Conservation (phyloP, 2,888 invertebrate genomes). For the Zaprionus bogoriensis region DNA sequence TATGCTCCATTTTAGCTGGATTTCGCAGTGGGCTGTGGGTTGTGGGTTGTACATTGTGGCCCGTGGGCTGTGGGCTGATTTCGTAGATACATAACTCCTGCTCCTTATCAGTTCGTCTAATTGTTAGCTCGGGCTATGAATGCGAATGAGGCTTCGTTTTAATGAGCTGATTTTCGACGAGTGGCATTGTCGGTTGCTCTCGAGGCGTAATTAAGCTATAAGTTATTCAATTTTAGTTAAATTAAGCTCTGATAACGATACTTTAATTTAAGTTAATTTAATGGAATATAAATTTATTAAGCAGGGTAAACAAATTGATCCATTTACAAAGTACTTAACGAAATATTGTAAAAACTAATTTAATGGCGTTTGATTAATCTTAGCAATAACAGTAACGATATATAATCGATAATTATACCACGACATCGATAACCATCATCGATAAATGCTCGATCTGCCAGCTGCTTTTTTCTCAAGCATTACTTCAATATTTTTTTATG, state of each 20-base stretch:
- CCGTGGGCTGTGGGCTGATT: background rate
- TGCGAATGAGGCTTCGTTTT: conserved; percentile 37
- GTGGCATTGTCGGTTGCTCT: background rate
- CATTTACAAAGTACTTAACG: conserved; percentile 40
- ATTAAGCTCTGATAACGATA: conserved; percentile 19
- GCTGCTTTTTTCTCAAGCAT: conserved; percentile 9
- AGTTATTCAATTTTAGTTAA: conserved; percentile 25
- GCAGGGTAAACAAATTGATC: conserved; percentile 55
- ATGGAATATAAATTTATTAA: conserved; percentile 9
- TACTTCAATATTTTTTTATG: background rate
- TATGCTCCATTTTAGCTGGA: conserved; percentile 39
- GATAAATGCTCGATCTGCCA: background rate
- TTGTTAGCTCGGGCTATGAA: conserved; percentile 33
- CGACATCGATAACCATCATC: background rate
- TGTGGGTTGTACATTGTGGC: conserved; percentile 1
- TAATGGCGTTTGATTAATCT: too few relatives aligned
- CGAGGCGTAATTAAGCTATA: conserved; percentile 40
- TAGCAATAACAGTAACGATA: too few relatives aligned
- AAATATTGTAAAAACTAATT: background rate
- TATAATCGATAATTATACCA: background rate
- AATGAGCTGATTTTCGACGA: conserved; percentile 17
- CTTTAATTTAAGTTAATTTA: conserved; percentile 26
- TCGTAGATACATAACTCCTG: background rate
- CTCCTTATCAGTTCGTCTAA: conserved; percentile 23
- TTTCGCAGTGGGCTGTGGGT: conserved; percentile 7